A percentile compares a stretch with the other conserved stretches of the same genome.
Conservation (phyloP, 2,113 vertebrate genomes). For the Fregetta grallaria region DNA sequence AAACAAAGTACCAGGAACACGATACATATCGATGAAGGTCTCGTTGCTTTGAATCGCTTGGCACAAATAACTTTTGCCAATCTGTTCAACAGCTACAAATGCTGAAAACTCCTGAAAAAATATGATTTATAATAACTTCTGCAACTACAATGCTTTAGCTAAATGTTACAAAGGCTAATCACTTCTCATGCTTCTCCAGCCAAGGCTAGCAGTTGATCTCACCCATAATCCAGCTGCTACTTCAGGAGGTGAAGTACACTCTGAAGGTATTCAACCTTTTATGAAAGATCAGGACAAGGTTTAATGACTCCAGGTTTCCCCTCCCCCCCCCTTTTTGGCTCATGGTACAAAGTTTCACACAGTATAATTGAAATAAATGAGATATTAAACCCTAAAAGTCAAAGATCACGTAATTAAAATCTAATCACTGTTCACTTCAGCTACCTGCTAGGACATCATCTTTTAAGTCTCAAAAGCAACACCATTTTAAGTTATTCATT, state of each 20-base stretch:
- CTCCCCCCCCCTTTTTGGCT: not conserved
- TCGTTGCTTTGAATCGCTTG: not conserved
- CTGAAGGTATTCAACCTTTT: not conserved
- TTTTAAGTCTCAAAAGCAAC: not conserved
- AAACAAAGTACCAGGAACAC: not conserved
- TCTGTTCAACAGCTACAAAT: not conserved
- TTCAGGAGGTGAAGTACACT: not conserved
- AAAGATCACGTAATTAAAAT: slow-evolving; percentile 2
- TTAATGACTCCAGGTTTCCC: not conserved
- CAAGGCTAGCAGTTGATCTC: not conserved
- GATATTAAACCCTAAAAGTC: not conserved
- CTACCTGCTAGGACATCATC: not conserved
- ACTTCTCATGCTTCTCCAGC: not conserved
- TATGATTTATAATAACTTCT: not conserved
- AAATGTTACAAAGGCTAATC: not conserved
- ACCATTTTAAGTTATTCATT: not conserved
- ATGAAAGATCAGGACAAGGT: not conserved
- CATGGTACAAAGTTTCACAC: not conserved
- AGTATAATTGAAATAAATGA: slow-evolving; percentile 29
- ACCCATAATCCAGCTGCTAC: not conserved
- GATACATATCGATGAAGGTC: not conserved
- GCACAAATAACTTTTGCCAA: not conserved
- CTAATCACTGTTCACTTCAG: slow-evolving; percentile 1
- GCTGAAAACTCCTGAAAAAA: not conserved
- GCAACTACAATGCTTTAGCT: not conserved